Evolutionary conservation across 1,140 invertebrate genomes (phyloP).

Genomic region (Pseudomyrmex dendroicus): DNA sequence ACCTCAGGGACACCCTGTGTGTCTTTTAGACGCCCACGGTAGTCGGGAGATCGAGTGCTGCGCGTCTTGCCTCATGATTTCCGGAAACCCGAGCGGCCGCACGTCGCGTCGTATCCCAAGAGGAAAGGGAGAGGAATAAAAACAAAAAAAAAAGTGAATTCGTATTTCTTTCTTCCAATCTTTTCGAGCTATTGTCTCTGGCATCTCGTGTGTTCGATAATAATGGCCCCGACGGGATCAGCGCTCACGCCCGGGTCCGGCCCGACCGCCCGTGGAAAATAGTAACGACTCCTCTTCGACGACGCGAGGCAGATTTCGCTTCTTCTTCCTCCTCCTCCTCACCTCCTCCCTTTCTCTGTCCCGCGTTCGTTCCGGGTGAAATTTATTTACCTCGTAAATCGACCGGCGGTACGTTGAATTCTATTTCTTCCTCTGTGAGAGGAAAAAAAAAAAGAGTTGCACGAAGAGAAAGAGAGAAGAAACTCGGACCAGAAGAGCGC

Average conservation of each 20-base stretch:
- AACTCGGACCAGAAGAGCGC: slow-evolving; percentile 10
- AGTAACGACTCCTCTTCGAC: slow-evolving; percentile 14
- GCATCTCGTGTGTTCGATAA: slow-evolving; percentile 64
- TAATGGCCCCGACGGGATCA: slow-evolving; percentile 64
- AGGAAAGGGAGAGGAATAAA: not conserved
- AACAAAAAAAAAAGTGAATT: not conserved
- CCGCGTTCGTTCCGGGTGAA: slow-evolving; percentile 13
- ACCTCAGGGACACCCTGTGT: slow-evolving; percentile 22
- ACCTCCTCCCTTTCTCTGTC: not conserved
- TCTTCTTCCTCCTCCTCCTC: slow-evolving; percentile 25
- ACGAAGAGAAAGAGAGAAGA: not conserved
- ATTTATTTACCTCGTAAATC: slow-evolving; percentile 75
- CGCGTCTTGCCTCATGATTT: slow-evolving; percentile 31
- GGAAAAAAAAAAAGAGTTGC: not conserved
- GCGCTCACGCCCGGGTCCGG: not conserved
- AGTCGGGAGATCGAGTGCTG: slow-evolving; percentile 26
- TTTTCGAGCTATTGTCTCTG: slow-evolving; percentile 59
- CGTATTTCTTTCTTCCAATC: slow-evolving; percentile 61
- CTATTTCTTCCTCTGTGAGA: slow-evolving; percentile 35
- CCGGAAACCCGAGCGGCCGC: slow-evolving; percentile 11
- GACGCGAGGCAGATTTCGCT: slow-evolving; percentile 42
- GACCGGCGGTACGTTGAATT: slow-evolving; percentile 53
- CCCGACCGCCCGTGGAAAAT: slow-evolving; percentile 53
- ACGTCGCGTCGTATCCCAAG: slow-evolving; percentile 14
- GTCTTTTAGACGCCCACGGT: slow-evolving; percentile 3